Conservation (phyloP, 2,888 invertebrate genomes). For the Lathronympha strigana region DNA sequence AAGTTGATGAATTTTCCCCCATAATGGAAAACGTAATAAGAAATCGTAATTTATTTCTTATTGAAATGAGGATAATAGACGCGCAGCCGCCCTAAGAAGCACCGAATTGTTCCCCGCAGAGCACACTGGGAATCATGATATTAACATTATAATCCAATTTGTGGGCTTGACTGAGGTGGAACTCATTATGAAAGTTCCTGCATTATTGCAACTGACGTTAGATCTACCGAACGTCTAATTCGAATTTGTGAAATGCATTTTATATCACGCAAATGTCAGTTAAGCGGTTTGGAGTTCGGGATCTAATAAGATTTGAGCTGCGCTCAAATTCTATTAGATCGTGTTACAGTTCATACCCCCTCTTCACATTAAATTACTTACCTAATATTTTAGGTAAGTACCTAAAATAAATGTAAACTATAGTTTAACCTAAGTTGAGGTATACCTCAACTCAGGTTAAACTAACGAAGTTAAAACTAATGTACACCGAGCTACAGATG, state of each 20-base stretch:
- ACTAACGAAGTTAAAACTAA: too few species aligned
- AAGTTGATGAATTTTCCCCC: constrained; percentile 76
- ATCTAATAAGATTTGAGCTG: constrained; percentile 64
- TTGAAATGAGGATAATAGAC: constrained; percentile 82
- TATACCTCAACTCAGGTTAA: too few species aligned
- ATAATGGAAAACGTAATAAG: constrained; percentile 82
- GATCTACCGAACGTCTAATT: constrained; percentile 57
- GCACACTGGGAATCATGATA: constrained; percentile 68
- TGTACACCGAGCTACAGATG: too few species aligned
- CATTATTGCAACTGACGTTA: constrained; percentile 76
- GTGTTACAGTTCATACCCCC: constrained; percentile 70
- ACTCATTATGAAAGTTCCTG: constrained; percentile 78
- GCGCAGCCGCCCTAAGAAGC: constrained; percentile 70
- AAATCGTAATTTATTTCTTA: constrained; percentile 84
- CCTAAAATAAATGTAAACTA: too few species aligned
- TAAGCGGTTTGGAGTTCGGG: constrained; percentile 55
- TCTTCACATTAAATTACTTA: too few species aligned
- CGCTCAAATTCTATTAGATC: too few species aligned
- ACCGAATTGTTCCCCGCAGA: constrained; percentile 71
- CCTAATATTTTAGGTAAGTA: too few species aligned
- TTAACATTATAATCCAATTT: constrained; percentile 83
- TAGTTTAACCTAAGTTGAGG: constrained; percentile 61
- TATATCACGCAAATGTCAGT: constrained; percentile 59
- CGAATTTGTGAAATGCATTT: constrained; percentile 67
- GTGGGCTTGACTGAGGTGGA: constrained; percentile 71